Evolutionary conservation across 2,113 vertebrate species (phyloP).

Genomic region (Sapayoa aenigma): DNA sequence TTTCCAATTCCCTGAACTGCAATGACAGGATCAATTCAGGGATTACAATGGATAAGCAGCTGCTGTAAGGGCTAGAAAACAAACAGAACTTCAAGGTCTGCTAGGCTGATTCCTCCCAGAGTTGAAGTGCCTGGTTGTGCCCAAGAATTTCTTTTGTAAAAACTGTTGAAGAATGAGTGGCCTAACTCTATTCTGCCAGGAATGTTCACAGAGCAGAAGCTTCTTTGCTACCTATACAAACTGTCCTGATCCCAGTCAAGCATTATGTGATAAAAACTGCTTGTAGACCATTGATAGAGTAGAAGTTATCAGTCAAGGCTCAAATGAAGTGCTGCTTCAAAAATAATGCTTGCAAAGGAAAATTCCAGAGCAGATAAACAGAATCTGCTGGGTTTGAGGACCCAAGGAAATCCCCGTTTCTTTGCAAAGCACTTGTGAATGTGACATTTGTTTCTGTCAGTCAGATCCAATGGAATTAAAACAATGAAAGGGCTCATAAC

Average conservation of each 20-base stretch:
- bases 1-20: conserved; percentile 45
- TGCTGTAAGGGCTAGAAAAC: conserved; percentile 1
- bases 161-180: not conserved
- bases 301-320: not conserved
- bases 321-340: not conserved
- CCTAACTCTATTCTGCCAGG: conserved; percentile 5
- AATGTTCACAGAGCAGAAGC: conserved; percentile 14
- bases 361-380: conserved; percentile 8
- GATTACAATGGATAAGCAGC: conserved; percentile 44
- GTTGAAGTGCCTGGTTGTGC: not conserved
- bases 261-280: not conserved
- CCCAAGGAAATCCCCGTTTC: not conserved
- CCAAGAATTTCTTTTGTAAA: conserved; percentile 37
- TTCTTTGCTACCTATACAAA: conserved; percentile 9
- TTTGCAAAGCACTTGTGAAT: not conserved
- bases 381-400: not conserved
- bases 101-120: not conserved
- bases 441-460: conserved; percentile 33
- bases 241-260: not conserved
- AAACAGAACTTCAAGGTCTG: conserved; percentile 11
- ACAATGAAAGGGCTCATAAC: not conserved
- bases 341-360: not conserved
- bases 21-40: conserved; percentile 39
- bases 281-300: not conserved
- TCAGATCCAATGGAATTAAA: not conserved